Base-by-base conservation (phyloP, 2,113 vertebrate species). In the Thunnus thynnus region DNA sequence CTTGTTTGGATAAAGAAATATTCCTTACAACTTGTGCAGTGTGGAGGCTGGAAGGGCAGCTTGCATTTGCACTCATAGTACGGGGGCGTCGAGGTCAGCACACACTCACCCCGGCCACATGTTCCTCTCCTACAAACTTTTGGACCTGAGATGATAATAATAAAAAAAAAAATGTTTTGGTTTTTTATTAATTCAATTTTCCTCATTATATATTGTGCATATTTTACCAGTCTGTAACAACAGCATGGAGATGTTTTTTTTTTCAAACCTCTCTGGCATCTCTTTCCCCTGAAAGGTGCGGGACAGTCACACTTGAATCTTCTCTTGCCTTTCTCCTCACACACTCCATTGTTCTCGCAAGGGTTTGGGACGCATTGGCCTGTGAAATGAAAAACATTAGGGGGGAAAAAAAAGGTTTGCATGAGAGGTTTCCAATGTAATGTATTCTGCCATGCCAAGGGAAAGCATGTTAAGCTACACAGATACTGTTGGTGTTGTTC, bases 31-130 rank as follows among this genome's bases (percentile, higher is more conserved):
- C 0, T 54, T 75, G 0, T 87, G 91, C 95, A 96, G 71, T 74
- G 1, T 46, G 95, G 94, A 5, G 92, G 94, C 87, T 87, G 71
- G 77, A 95, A 96, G 7, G 95, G 94, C 47, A 47, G 20, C 72
- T 88, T 94, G 88, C 95, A 96, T 84, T 94, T 95, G 92, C 95
- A 96, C 75, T 94, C 88, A 20, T 74, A 95, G 84, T 25, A 95
- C 0, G 95, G 95, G 12, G 57, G 25, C 3, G 1, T 74, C 1
- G 89, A 85, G 7, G 90, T 96, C 73, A 94, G 64, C 56, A 95
- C 92, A 80, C 95, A 96, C 46, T 93, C 92, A 13, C 95, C 95
- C 17, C 72, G 63, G 8, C 93, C 92, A 63, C 95, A 96, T 12
- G 0, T 51, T 10, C 90, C 86, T 60, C 0, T 91, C 22, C 1